Percentiles rank a stretch among this genome's conserved stretches.
Evolutionary conservation across 2,888 invertebrate species (phyloP).

Genomic region (Lithophane semibrunnea): DNA sequence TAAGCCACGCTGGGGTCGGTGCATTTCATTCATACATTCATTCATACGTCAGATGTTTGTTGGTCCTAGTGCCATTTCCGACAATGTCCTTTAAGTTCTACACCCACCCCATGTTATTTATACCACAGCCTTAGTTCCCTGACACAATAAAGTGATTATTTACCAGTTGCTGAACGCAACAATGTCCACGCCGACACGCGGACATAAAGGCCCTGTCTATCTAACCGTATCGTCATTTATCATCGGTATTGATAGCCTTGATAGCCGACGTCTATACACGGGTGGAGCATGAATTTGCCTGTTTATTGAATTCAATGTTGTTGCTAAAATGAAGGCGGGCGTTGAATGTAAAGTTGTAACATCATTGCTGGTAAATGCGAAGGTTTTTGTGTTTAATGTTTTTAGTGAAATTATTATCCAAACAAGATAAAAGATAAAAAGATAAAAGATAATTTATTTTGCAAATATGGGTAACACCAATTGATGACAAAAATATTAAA

Average conservation of each 20-base stretch:
- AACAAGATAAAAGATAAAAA: no score
- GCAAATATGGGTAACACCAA: no score
- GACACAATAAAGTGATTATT: constrained; percentile 51
- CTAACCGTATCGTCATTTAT: constrained; percentile 58
- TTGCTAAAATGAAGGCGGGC: constrained; percentile 21
- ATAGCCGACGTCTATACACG: constrained; percentile 53
- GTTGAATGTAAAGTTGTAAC: constrained; percentile 17
- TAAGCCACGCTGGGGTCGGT: no score
- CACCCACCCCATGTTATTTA: background rate
- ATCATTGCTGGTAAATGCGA: constrained; percentile 9
- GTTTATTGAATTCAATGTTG: constrained; percentile 48
- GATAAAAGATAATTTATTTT: no score
- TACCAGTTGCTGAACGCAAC: constrained; percentile 48
- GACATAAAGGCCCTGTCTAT: constrained; percentile 57
- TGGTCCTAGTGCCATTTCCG: no score
- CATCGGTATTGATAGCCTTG: constrained; percentile 59
- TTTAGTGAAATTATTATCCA: background rate
- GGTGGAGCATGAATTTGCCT: constrained; percentile 55
- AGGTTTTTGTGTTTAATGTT: background rate
- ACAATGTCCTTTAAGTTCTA: constrained; percentile 3
- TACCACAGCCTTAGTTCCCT: constrained; percentile 8
- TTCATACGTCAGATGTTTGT: no score
- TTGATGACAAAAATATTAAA: no score
- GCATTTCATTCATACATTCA: no score
- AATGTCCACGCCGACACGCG: constrained; percentile 42